Conservation (phyloP, 2,888 invertebrate species). For the Empis stercorea region DNA sequence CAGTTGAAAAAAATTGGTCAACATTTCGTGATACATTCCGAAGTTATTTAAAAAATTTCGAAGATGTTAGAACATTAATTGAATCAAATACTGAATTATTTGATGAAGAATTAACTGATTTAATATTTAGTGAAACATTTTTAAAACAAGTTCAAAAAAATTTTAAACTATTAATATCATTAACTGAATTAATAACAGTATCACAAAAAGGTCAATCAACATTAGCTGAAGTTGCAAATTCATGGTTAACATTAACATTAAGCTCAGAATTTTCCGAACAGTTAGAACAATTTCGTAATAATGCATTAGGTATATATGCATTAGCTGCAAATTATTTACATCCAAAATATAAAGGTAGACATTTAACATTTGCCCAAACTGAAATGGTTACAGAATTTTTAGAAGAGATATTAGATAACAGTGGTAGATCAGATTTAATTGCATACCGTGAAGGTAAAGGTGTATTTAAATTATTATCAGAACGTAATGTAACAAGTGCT, state of each 20-base stretch:
- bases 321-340: conserved; percentile 6
- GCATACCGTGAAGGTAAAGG: neutral
- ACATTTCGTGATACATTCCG: conserved; percentile 6
- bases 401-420: conserved; percentile 1
- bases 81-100: neutral
- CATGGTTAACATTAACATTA: conserved; percentile 5
- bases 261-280: neutral
- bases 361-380: conserved; percentile 1
- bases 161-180: neutral
- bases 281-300: conserved; percentile 1
- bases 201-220: conserved; percentile 4
- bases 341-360: conserved; percentile 3
- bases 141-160: conserved; percentile 1
- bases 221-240: conserved; percentile 2
- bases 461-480: conserved; percentile 3
- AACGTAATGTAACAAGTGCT: conserved; percentile 1
- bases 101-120: neutral
- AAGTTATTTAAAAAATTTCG: conserved; percentile 1
- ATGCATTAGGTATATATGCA: conserved; percentile 1
- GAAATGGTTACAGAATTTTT: conserved; percentile 5
- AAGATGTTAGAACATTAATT: neutral
- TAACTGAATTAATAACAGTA: conserved; percentile 4
- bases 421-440: conserved; percentile 1
- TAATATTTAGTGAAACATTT: conserved; percentile 2
- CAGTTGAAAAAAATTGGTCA: conserved; percentile 3